phyloP scores from a whole-genome alignment of 2,113 vertebrate genomes.

The Gadus chalcogrammus region DNA sequence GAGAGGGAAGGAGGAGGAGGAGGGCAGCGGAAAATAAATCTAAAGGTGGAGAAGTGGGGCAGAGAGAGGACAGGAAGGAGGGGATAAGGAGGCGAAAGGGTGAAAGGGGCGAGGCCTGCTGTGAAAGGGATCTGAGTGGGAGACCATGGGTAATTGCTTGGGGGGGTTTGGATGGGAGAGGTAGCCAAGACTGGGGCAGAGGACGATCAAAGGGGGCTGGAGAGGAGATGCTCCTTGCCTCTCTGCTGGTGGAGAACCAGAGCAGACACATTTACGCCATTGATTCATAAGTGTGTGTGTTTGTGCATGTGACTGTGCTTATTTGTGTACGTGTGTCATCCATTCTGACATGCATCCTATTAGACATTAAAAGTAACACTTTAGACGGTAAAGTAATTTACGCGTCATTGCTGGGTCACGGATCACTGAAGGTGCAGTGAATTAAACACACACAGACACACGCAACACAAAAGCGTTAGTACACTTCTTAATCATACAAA shows the following conservation, averaged over 20 bases:
- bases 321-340: background rate
- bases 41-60: background rate
- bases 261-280: too few species aligned
- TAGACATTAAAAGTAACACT: slow-evolving; percentile 28
- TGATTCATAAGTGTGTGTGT: background rate
- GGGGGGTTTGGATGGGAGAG: background rate
- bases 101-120: background rate
- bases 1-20: slow-evolving; percentile 9
- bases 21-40: background rate
- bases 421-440: slow-evolving; percentile 2
- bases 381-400: slow-evolving; percentile 26
- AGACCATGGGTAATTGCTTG: background rate
- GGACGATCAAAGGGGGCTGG: slow-evolving; percentile 2
- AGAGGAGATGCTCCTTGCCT: too few species aligned
- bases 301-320: background rate
- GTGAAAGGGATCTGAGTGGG: background rate
- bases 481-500: background rate
- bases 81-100: background rate
- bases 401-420: slow-evolving; percentile 1
- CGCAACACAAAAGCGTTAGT: background rate
- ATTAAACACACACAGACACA: slow-evolving; percentile 6
- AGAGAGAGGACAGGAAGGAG: slow-evolving; percentile 10
- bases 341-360: slow-evolving; percentile 31
- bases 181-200: slow-evolving; percentile 14
- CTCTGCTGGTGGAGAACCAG: too few species aligned